Base-by-base conservation (phyloP, 2,113 vertebrate genomes). In the Rafetus swinhoei region DNA sequence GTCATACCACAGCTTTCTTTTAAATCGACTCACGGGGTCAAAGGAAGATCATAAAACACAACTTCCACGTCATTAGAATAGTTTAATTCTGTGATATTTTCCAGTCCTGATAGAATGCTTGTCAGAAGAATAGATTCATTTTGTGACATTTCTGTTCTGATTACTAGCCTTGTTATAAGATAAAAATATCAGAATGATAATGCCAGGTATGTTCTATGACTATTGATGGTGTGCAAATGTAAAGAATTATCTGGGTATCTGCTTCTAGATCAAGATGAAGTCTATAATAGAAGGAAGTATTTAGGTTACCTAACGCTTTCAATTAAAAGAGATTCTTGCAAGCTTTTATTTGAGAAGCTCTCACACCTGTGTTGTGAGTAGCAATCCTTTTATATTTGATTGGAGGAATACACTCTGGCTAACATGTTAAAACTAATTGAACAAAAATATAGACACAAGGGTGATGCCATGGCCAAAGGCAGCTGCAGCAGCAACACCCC, bases 301-400 rank as follows among this genome's bases (percentile, higher is more conserved):
- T 92, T 91, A 81, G 85, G 54, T n/a, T 86, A 76, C 50, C 25
- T 94, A 86, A 56, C 29, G 79, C 59, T 89, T 94, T 89, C 24
- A 4, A 27, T 4, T 45, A 27, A n/a, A 77, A 91, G 89, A 85
- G 24, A 57, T 88, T 93, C 86, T n/a, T 52, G 53, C 65, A 90
- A 57, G 90, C n/a, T 84, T 92, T 96, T 87, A 32, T 93, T 89
- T 87, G 77, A 86, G 65, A 90, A 89, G 55, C 84, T 95, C 9
- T 54, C 86, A 77, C 72, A 92, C 3, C 50, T 83, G 39, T 60
- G 53, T 90, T 27, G 6, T 57, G 85, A 29, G 82, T 60, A 87
- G 65, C 1, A 14, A 25, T 50, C 32, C 29, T 55, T 32, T 85
- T 39, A 50, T 85, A 55, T 53, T 84, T 79, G 81, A 77, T 19